Evolutionary conservation across 2,113 vertebrate species (phyloP), one percentile per base, ranked within the genome.

Genomic region (Sisor rabdophorus): DNA sequence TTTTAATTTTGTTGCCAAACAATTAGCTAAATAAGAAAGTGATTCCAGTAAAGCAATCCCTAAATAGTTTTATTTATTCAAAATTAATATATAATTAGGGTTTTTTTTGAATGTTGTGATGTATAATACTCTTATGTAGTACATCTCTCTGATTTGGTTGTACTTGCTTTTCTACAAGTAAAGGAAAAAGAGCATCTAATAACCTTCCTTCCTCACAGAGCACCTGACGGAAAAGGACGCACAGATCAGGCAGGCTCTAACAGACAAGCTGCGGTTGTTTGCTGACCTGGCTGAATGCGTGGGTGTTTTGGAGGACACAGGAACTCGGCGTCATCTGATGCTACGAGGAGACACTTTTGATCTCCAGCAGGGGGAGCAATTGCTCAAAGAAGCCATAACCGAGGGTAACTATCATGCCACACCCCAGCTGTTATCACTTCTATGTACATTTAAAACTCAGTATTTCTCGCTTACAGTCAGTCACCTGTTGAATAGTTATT

Each of bases 251-350:
- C 93, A 94, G 78, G 92, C 88, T 36, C 93, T 99, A 0, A 82
- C 70, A 0, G 95, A 98, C 86, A 99, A 99, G 88, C 92, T 95
- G 24, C 95, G 94, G 86, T 92, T 98, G 81, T 98, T 94, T 87
- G 86, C 91, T 1, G 94, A 96, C 47, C 93, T 98, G 91, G 89
- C 92, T 0, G 94, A 94, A 77, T 83, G 92, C 67, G 80, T 92
- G 65, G 83, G 84, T 0, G 91, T 94, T 1, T 83, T 91, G 6
- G 94, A 95, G 71, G 93, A 96, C 3, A 0, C 77, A 0, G 82
- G 83, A 0, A 84, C 87, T 0, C 89, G 80, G 0, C 64, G 87
- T 1, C 86, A 84, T 11, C 86, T 93, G 17, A 87, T 98, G 36
- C 86, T 95, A 40, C 89, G 91, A 0, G 94, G 92, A 0, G 94